Base-by-base conservation (phyloP, 1,140 invertebrate genomes). In the Eumaeus atala region DNA sequence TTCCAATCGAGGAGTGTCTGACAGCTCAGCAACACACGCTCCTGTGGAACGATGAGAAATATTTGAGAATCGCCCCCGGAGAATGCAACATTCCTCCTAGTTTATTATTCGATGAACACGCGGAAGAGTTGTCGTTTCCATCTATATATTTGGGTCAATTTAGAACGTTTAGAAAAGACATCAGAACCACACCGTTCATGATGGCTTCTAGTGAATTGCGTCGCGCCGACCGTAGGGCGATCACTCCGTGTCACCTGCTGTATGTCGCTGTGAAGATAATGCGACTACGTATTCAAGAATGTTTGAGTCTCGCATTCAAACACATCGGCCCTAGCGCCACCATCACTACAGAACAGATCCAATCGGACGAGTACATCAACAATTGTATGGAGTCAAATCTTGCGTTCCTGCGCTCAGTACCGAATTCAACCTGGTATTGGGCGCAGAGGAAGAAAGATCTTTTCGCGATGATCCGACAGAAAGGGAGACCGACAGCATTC, bases 401-500 rank as follows among this genome's bases (percentile, higher is more conserved):
- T 4, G 54, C 54, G 18, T 49, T 54, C 53, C 51, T 56, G 6
- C 40, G 50, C 7, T 34, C 34, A 11, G 49, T 61, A 7, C 59
- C 59, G 0, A 61, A 61, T 57, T 63, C 66, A 33, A 55, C 48
- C 21, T 44, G 61, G 37, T 71, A 73, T 60, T 75, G 73, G 67
- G 14, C 48, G n/a, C 58, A 66, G 12, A 50, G 58, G 14, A 81
- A 84, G 66, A 62, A 61, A 62, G 76, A 84, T 62, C 53, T 84
- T 12, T 76, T 84, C n/a, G 77, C 76, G 40, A 79, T 84, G 70
- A 67, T 84, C 8, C 55, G 77, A 14, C 77, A 81, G 54, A 44
- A 72, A 1, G 77, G 75, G 36, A 64, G 57, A 50, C 70, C 72
- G 17, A 69, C 73, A 10, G 47, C 64, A n/a, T 83, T 83, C 56